Percentiles rank a stretch among this genome's conserved stretches.
phyloP scores from a whole-genome alignment of 2,797 vertebrate genomes.

The Brachyalestes nurse region DNA sequence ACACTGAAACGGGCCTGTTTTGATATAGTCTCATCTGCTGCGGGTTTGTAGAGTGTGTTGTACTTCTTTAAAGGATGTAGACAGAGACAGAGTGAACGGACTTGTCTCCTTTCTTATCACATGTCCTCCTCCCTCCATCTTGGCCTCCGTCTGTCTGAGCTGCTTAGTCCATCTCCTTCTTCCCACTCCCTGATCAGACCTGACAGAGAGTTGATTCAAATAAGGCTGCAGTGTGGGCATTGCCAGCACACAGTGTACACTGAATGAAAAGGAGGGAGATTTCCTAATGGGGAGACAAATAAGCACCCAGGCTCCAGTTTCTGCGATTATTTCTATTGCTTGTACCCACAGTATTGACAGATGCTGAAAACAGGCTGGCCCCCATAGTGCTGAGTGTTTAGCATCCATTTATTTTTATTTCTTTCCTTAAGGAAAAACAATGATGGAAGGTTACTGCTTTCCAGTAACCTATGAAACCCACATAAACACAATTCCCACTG shows the following conservation, averaged over 20 bases:
- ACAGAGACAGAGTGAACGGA: slow-evolving; percentile 22
- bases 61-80: slow-evolving; percentile 38
- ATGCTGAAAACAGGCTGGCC: slow-evolving; percentile 48
- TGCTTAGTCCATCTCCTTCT: slow-evolving; percentile 53
- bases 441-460: slow-evolving; percentile 77
- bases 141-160: slow-evolving; percentile 54
- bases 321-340: slow-evolving; percentile 68
- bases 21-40: slow-evolving; percentile 8
- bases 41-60: slow-evolving; percentile 25
- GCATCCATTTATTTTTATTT: slow-evolving; percentile 76
- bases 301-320: slow-evolving; percentile 64
- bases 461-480: slow-evolving; percentile 68
- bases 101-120: slow-evolving; percentile 47
- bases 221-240: slow-evolving; percentile 67
- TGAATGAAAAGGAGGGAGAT: slow-evolving; percentile 64
- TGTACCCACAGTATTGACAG: slow-evolving; percentile 55
- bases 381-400: slow-evolving; percentile 47
- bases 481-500: slow-evolving; percentile 66
- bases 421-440: slow-evolving; percentile 69
- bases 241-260: slow-evolving; percentile 65
- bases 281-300: slow-evolving; percentile 74
- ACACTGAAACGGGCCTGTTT: slow-evolving; percentile 15
- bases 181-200: slow-evolving; percentile 62
- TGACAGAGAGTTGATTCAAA: slow-evolving; percentile 74
- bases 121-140: slow-evolving; percentile 42